Evolutionary conservation across 1,140 invertebrate genomes (phyloP).

Genomic region (Trachymyrmex septentrionalis): DNA sequence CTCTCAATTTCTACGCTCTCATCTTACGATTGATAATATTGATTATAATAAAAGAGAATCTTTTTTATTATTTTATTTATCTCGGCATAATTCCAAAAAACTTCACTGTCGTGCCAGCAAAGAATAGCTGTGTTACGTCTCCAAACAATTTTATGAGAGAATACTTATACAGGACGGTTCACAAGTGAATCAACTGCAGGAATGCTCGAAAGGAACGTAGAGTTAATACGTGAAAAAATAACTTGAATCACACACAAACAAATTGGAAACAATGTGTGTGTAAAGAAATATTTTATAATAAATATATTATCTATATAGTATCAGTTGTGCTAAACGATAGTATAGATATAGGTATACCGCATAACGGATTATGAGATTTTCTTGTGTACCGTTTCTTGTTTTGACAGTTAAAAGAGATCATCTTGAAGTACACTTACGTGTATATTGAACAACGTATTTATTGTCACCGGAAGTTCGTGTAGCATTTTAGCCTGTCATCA

Average conservation of each 20-base stretch:
- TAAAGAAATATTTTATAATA: background rate
- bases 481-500: background rate
- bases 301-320: background rate
- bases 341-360: background rate
- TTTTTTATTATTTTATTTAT: slow-evolving; percentile 31
- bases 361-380: background rate
- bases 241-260: background rate
- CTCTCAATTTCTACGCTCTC: background rate
- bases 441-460: slow-evolving; percentile 4
- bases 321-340: background rate
- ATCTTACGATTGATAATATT: background rate
- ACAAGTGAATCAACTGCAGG: background rate
- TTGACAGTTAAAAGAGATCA: slow-evolving; percentile 28
- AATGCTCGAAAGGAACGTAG: background rate
- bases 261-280: no score
- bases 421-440: slow-evolving; percentile 6
- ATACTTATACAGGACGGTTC: background rate
- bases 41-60: background rate
- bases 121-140: slow-evolving; percentile 21
- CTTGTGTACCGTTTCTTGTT: background rate
- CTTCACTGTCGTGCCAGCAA: background rate
- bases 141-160: background rate
- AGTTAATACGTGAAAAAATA: slow-evolving; percentile 15
- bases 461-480: slow-evolving; percentile 25
- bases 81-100: background rate